Conservation (phyloP, 37 sponge, comb jelly and placozoan genomes). For the Ianthella basta region DNA sequence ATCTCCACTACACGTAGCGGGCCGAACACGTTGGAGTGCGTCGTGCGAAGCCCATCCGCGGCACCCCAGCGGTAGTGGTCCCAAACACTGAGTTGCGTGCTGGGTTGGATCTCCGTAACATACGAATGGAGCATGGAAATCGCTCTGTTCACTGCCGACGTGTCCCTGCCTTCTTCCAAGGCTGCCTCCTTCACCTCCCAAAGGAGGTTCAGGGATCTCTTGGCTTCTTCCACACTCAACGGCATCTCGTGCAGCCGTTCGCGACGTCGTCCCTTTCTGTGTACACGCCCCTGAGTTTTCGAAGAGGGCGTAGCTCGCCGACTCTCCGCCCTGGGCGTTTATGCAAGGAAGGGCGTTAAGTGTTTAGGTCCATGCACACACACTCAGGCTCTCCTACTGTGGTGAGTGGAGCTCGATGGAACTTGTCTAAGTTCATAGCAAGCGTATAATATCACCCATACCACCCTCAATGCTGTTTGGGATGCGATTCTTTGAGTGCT, state of each 20-base stretch:
- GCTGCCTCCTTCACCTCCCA: slow-evolving; percentile 59
- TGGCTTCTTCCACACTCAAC: slow-evolving; percentile 58
- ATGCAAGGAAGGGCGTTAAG: too few relatives aligned
- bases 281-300: too few relatives aligned
- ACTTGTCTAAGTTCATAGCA: too few relatives aligned
- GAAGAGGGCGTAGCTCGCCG: not conserved
- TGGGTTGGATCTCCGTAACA: slow-evolving; percentile 68
- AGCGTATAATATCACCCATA: too few relatives aligned
- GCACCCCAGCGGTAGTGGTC: slow-evolving; percentile 21
- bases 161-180: slow-evolving; percentile 11
- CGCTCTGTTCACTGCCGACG: slow-evolving; percentile 36
- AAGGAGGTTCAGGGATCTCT: slow-evolving; percentile 58
- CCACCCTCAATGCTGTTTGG: too few relatives aligned
- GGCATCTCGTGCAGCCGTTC: slow-evolving; percentile 50
- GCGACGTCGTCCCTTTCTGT: too few relatives aligned
- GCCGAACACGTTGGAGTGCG: not conserved
- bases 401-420: too few relatives aligned
- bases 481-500: too few relatives aligned
- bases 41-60: not conserved
- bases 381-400: too few relatives aligned
- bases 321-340: too few relatives aligned
- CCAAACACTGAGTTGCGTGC: slow-evolving; percentile 35
- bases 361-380: too few relatives aligned
- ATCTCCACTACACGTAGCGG: slow-evolving; percentile 45
- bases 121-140: slow-evolving; percentile 71